Conservation (phyloP, 2,113 vertebrate genomes). For the Erpornis zantholeuca region DNA sequence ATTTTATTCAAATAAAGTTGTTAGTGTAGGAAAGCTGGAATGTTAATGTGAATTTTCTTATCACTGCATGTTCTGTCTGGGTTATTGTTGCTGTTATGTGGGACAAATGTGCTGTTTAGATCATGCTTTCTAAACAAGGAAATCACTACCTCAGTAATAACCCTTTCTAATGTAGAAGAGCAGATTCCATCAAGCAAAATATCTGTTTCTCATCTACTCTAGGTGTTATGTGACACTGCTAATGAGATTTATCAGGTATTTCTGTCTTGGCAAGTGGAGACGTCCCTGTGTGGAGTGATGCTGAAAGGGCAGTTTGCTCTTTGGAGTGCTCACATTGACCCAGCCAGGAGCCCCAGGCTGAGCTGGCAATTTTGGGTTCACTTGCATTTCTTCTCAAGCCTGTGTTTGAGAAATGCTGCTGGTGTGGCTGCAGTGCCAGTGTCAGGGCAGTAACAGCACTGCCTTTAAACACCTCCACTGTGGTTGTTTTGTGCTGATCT, state of each 20-base stretch:
- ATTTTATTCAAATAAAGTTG: background rate
- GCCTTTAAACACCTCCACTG: background rate
- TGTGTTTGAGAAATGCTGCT: background rate
- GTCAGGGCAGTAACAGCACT: background rate
- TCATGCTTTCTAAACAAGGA: background rate
- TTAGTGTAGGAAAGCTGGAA: background rate
- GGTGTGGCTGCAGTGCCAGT: accelerated
- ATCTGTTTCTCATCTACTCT: background rate
- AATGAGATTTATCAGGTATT: background rate
- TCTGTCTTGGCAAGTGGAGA: background rate
- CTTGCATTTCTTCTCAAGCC: background rate
- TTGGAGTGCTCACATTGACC: accelerated
- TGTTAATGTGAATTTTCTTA: background rate
- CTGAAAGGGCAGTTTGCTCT: background rate
- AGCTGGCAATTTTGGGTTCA: background rate
- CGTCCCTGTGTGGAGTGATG: background rate
- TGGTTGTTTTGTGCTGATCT: background rate
- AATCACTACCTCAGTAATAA: background rate
- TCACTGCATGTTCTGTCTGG: no score
- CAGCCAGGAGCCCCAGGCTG: background rate
- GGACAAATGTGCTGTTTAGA: background rate
- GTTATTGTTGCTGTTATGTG: background rate
- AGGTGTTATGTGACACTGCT: background rate
- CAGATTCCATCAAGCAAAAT: background rate
- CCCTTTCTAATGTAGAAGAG: background rate